phyloP scores from a whole-genome alignment of 2,113 vertebrate genomes.

The Otocyon megalotis region DNA sequence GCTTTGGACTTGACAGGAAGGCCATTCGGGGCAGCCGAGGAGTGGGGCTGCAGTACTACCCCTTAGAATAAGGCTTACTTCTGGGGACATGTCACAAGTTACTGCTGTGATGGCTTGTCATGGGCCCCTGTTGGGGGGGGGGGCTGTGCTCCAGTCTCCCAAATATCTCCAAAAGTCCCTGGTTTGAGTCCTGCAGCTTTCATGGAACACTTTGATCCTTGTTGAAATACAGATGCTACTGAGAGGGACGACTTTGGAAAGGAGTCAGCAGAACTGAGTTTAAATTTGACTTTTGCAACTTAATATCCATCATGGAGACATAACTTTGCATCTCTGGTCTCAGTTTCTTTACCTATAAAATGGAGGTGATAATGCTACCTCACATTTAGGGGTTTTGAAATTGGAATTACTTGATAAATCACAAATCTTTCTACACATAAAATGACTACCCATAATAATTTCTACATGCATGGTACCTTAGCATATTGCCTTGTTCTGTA shows the following conservation, averaged over 20 bases:
- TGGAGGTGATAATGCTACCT: neutral
- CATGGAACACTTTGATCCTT: neutral
- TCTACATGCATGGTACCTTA: neutral
- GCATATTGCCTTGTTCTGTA: neutral
- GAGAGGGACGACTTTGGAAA: neutral
- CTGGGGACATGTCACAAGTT: neutral
- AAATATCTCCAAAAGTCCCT: neutral
- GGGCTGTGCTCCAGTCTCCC: neutral
- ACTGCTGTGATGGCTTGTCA: neutral
- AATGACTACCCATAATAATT: neutral
- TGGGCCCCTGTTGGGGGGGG: neutral
- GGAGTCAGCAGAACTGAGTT: neutral
- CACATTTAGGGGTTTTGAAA: neutral
- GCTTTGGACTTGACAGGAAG: neutral
- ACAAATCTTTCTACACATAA: neutral
- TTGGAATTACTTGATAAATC: slow-evolving; percentile 20
- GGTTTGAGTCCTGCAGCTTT: neutral
- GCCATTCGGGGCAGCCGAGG: neutral
- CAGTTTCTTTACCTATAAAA: neutral
- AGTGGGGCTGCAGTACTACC: neutral
- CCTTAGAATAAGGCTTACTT: neutral
- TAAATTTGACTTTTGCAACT: neutral
- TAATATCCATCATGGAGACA: neutral
- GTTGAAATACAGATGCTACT: neutral
- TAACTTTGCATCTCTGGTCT: neutral